Evolutionary conservation across 2,797 vertebrate species (phyloP).

Genomic region (Molossus molossus): DNA sequence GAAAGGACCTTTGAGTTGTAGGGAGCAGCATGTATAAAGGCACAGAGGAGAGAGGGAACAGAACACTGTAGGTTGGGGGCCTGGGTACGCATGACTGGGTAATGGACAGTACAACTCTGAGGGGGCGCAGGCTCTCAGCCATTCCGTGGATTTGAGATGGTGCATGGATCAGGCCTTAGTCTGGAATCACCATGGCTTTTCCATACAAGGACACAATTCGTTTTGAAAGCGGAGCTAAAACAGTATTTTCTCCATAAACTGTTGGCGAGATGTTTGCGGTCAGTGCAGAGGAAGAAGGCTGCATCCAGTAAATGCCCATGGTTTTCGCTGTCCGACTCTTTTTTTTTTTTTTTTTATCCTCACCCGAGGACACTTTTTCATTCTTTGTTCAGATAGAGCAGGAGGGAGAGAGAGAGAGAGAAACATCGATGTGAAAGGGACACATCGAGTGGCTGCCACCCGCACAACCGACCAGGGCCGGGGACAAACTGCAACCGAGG

Average conservation of each 20-base stretch:
- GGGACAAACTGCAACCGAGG: too few relatives aligned
- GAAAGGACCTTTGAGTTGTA: not conserved
- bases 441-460: too few relatives aligned
- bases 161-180: not conserved
- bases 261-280: not conserved
- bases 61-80: too few relatives aligned
- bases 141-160: not conserved
- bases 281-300: conserved; percentile 24
- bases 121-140: not conserved
- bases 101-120: not conserved
- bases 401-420: too few relatives aligned
- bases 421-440: too few relatives aligned
- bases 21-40: not conserved
- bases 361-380: too few relatives aligned
- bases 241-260: conserved; percentile 19
- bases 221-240: conserved; percentile 11
- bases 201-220: conserved; percentile 1
- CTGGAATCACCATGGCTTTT: not conserved
- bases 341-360: too few relatives aligned
- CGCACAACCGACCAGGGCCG: too few relatives aligned
- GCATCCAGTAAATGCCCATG: not conserved
- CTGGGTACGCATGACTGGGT: not conserved
- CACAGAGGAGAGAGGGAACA: not conserved
- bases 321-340: not conserved
- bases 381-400: too few relatives aligned